Percentiles rank a stretch among this genome's conserved stretches.
phyloP scores from a whole-genome alignment of 2,888 invertebrate species.

The Lithodes maja region DNA sequence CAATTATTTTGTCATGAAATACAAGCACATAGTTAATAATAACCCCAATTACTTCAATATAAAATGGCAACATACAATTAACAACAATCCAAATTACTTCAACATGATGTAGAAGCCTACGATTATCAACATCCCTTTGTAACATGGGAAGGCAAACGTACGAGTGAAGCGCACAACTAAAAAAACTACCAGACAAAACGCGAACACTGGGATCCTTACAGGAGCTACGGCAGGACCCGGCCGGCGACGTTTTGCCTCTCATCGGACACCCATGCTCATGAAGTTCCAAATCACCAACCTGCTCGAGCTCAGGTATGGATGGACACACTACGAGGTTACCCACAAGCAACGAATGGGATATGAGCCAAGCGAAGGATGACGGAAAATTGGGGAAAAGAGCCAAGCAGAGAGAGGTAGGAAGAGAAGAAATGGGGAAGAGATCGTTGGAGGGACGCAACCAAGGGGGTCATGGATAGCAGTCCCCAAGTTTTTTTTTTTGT shows the following conservation, averaged over 20 bases:
- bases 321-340: conserved; percentile 65
- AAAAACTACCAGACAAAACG: conserved; percentile 11
- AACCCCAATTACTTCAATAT: too few relatives aligned
- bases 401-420: conserved; percentile 11
- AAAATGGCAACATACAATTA: too few relatives aligned
- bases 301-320: conserved; percentile 70
- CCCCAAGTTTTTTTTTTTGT: background rate
- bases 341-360: conserved; percentile 31
- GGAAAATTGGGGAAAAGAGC: background rate
- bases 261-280: conserved; percentile 70
- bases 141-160: background rate
- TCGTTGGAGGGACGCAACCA: conserved; percentile 21
- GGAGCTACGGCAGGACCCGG: conserved; percentile 70
- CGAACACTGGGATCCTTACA: conserved; percentile 46
- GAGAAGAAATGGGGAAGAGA: background rate
- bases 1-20: too few relatives aligned
- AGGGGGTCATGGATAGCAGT: background rate
- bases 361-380: conserved; percentile 21
- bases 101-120: background rate
- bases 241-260: conserved; percentile 66
- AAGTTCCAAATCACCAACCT: conserved; percentile 69
- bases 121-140: background rate
- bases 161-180: background rate
- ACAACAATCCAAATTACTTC: background rate
- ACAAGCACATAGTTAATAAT: too few relatives aligned